phyloP scores from a whole-genome alignment of 2,888 invertebrate species.

The Hybos culiciformis region DNA sequence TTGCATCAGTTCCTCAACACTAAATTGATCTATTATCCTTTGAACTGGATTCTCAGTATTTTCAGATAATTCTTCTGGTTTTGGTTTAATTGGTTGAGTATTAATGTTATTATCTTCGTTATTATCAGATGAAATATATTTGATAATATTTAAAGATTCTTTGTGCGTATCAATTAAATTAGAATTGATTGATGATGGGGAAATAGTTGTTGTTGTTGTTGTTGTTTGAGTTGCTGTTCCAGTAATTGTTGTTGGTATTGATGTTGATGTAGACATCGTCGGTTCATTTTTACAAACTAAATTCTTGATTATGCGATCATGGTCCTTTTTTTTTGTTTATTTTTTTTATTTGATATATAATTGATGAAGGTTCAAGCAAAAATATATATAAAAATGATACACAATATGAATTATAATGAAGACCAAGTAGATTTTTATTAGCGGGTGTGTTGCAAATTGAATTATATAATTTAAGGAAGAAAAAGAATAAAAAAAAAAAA shows the following conservation, averaged over 20 bases:
- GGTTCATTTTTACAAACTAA: slow-evolving; percentile 12
- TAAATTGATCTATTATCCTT: slow-evolving; percentile 26
- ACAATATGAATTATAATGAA: too few relatives aligned
- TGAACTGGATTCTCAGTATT: slow-evolving; percentile 25
- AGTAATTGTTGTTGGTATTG: neutral
- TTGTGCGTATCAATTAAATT: slow-evolving; percentile 32
- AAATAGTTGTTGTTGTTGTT: too few relatives aligned
- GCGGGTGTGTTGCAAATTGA: too few relatives aligned
- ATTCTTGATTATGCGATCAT: slow-evolving; percentile 9
- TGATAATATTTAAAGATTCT: slow-evolving; percentile 31
- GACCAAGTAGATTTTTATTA: too few relatives aligned
- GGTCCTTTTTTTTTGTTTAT: too few relatives aligned
- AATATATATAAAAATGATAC: too few relatives aligned
- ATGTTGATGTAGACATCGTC: too few relatives aligned
- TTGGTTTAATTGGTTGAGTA: slow-evolving; percentile 18
- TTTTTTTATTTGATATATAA: too few relatives aligned
- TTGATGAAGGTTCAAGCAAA: too few relatives aligned
- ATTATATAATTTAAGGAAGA: too few relatives aligned
- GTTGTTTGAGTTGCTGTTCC: neutral
- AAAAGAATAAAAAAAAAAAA: too few relatives aligned
- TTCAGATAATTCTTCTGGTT: slow-evolving; percentile 16
- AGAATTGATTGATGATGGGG: too few relatives aligned
- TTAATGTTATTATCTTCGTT: slow-evolving; percentile 34
- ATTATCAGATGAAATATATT: slow-evolving; percentile 31
- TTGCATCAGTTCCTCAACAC: slow-evolving; percentile 32